Evolutionary conservation across 2,113 vertebrate species (phyloP).

Genomic region (Pachyramphus minor): DNA sequence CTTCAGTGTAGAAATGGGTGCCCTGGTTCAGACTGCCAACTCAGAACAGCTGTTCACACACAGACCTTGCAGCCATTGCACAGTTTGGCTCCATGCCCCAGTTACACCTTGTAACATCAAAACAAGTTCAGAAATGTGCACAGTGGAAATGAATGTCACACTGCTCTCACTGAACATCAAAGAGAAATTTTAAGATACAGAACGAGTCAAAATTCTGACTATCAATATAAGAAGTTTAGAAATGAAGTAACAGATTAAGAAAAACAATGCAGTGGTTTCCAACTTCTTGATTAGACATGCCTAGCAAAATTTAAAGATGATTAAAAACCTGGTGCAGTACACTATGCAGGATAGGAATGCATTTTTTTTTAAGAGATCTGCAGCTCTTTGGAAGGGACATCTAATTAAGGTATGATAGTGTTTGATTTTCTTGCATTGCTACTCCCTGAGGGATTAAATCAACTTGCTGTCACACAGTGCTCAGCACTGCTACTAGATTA

Average conservation of each 20-base stretch:
- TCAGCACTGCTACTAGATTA: not conserved
- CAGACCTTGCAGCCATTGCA: not conserved
- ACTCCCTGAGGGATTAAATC: not conserved
- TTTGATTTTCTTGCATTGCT: not conserved
- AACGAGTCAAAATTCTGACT: not conserved
- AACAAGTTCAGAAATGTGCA: not conserved
- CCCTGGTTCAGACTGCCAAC: not conserved
- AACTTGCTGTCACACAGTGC: not conserved
- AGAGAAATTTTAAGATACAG: not conserved
- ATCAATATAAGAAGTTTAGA: not conserved
- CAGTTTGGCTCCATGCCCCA: not conserved
- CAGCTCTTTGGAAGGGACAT: not conserved
- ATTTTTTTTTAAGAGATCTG: not conserved
- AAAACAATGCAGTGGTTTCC: not conserved
- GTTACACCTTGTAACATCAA: not conserved
- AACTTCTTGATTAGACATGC: not conserved
- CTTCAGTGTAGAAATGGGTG: not conserved
- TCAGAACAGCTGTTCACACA: not conserved
- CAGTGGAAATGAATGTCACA: not conserved
- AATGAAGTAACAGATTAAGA: not conserved
- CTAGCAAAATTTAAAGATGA: not conserved
- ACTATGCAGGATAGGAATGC: not conserved
- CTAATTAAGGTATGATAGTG: not conserved
- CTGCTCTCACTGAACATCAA: not conserved
- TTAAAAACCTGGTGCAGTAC: not conserved